Conservation (phyloP, 2,888 invertebrate species). For the Diarsia rubi region DNA sequence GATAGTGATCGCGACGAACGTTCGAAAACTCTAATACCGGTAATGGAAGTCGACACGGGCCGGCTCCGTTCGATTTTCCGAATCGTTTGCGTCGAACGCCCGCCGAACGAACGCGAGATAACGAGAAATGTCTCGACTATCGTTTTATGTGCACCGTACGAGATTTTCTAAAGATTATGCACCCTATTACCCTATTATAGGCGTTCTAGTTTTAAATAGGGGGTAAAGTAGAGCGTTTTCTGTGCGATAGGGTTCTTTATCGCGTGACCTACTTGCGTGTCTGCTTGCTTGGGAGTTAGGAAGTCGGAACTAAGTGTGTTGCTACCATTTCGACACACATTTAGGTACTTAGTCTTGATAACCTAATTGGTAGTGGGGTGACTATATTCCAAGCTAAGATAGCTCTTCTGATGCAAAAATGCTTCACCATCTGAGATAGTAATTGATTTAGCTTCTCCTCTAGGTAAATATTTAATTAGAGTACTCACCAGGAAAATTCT, state of each 20-base stretch:
- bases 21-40: constrained; percentile 84
- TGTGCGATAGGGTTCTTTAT: constrained; percentile 46
- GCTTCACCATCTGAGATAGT: not conserved
- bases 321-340: constrained; percentile 36
- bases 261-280: constrained; percentile 33
- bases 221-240: constrained; percentile 40
- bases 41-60: constrained; percentile 85
- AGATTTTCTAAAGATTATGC: constrained; percentile 70
- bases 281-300: constrained; percentile 25
- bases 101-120: constrained; percentile 79
- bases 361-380: constrained; percentile 7
- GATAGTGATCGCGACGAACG: constrained; percentile 72
- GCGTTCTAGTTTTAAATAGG: constrained; percentile 63
- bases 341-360: constrained; percentile 33
- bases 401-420: not conserved
- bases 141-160: constrained; percentile 80
- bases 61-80: constrained; percentile 88
- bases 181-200: constrained; percentile 67
- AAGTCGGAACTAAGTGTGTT: constrained; percentile 37
- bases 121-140: constrained; percentile 84
- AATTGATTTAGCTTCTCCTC: not conserved
- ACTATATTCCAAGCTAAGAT: not conserved
- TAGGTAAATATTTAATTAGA: not conserved
- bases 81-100: constrained; percentile 84
- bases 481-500: constrained; percentile 81